Conservation (phyloP, 2,113 vertebrate species). For the Lathamus discolor region DNA sequence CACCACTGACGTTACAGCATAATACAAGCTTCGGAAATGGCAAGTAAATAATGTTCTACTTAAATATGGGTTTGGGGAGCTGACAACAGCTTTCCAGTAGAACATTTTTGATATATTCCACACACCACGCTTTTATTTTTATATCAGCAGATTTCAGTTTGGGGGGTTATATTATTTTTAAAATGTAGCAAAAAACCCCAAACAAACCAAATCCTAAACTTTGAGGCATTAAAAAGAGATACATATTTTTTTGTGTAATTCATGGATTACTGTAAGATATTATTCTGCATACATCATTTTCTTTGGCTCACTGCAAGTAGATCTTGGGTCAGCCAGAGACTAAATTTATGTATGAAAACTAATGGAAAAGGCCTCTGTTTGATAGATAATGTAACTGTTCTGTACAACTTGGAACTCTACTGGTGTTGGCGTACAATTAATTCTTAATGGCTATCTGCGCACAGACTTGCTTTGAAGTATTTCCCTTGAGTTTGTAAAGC, state of each 20-base stretch:
- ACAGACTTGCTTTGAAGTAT: neutral
- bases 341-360: constrained; percentile 26
- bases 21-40: neutral
- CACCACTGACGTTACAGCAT: neutral
- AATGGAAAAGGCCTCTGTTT: constrained; percentile 9
- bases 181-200: neutral
- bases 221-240: neutral
- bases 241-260: neutral
- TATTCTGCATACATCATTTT: constrained; percentile 18
- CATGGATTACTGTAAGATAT: constrained; percentile 1
- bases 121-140: neutral
- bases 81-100: neutral
- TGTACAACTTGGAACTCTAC: neutral
- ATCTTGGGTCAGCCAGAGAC: constrained; percentile 44
- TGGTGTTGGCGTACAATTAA: neutral
- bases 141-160: neutral
- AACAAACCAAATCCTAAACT: neutral
- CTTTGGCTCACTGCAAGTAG: constrained; percentile 7
- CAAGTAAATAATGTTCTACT: neutral
- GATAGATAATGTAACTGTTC: neutral
- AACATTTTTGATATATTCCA: neutral
- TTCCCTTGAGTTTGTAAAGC: neutral
- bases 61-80: neutral
- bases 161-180: neutral
- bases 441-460: neutral